A percentile compares a stretch with the other conserved stretches of the same genome.
phyloP scores from a whole-genome alignment of 2,797 vertebrate species.

The Gobionotothen gibberifrons region DNA sequence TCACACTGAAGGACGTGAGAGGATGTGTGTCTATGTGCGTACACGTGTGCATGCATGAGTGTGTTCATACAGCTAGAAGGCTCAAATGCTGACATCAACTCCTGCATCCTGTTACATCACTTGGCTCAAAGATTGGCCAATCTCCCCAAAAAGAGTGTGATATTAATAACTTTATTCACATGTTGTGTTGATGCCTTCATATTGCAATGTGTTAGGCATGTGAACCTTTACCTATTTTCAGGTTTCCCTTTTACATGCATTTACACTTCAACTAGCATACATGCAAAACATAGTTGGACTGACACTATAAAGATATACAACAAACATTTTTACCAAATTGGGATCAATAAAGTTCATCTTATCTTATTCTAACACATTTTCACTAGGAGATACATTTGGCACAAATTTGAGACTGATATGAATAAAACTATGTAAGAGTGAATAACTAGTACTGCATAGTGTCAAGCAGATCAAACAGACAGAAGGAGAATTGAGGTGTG shows the following conservation, averaged over 20 bases:
- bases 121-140: slow-evolving; percentile 33
- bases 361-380: slow-evolving; percentile 2
- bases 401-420: background rate
- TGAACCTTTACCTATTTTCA: slow-evolving; percentile 20
- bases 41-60: too few relatives aligned
- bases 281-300: slow-evolving; percentile 9
- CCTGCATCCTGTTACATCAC: slow-evolving; percentile 70
- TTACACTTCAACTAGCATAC: slow-evolving; percentile 10
- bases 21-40: slow-evolving; percentile 12
- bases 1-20: slow-evolving; percentile 71
- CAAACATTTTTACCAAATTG: too few relatives aligned
- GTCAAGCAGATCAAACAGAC: slow-evolving; percentile 10
- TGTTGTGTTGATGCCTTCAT: slow-evolving; percentile 28
- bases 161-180: slow-evolving; percentile 34
- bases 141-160: slow-evolving; percentile 32
- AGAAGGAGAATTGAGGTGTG: background rate
- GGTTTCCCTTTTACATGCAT: slow-evolving; percentile 26
- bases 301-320: slow-evolving; percentile 16
- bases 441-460: slow-evolving; percentile 5
- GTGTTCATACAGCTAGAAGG: slow-evolving; percentile 49
- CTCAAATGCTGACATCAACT: slow-evolving; percentile 67
- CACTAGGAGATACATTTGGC: background rate
- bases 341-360: too few relatives aligned
- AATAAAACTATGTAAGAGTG: background rate
- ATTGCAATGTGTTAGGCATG: slow-evolving; percentile 14